phyloP scores from a whole-genome alignment of 1,140 invertebrate species.

The Eufriesea mexicana region DNA sequence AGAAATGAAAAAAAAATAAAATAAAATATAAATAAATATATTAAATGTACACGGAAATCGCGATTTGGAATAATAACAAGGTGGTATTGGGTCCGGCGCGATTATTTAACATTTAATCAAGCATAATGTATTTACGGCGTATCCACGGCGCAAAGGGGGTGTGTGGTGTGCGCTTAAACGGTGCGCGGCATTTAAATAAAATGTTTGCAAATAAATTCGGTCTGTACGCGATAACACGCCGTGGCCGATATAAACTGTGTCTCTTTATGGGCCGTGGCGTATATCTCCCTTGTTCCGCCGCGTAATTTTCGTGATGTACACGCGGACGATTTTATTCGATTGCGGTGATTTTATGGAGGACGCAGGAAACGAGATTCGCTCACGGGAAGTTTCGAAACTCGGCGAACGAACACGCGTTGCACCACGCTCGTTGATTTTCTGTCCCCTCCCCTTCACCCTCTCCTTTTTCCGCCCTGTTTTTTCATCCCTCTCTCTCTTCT shows the following conservation, averaged over 20 bases:
- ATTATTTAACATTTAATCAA: constrained; percentile 18
- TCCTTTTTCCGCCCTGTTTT: neutral
- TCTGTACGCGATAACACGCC: neutral
- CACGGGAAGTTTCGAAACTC: neutral
- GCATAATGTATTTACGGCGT: neutral
- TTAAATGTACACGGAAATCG: neutral
- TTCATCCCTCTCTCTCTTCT: too few species aligned
- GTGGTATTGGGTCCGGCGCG: neutral
- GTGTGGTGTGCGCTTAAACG: neutral
- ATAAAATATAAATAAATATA: neutral
- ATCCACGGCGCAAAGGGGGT: too few species aligned
- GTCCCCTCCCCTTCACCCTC: neutral
- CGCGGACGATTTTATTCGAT: constrained; percentile 52
- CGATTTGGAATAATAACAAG: neutral
- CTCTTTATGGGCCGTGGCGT: constrained; percentile 10
- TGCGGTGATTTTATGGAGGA: constrained; percentile 43
- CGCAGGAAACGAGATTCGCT: constrained; percentile 38
- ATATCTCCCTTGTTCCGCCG: constrained; percentile 29
- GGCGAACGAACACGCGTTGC: neutral
- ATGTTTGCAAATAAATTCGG: constrained; percentile 20
- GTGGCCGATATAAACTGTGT: neutral
- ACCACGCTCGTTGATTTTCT: neutral
- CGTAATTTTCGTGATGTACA: constrained; percentile 56
- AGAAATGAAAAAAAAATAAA: neutral
- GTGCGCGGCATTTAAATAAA: neutral